Percentiles rank a stretch among this genome's conserved stretches.
These are phyloP conservation scores for Stichodactyla helianthus DNA, from an alignment of 64 coral and sea anemone genomes.

Conservation along the genomic window DNA sequence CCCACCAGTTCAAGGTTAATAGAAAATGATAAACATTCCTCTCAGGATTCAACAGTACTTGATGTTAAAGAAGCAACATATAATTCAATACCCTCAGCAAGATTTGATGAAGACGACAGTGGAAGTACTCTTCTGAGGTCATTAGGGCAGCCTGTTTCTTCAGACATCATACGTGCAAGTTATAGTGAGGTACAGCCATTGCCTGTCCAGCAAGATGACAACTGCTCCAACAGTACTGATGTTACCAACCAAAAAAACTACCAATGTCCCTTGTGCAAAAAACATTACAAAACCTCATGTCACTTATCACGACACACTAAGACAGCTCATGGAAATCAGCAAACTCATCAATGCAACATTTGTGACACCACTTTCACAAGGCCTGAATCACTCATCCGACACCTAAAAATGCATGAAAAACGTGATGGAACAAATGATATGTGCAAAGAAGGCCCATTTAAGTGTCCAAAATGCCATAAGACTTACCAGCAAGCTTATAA, in stretches of 20 bases:
- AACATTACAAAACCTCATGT: background rate
- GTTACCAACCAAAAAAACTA: background rate
- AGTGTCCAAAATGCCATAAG: background rate
- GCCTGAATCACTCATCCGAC: background rate
- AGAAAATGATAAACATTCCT: background rate
- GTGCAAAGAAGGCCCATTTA: background rate
- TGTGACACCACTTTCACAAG: background rate
- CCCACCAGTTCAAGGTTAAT: background rate
- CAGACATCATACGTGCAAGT: background rate
- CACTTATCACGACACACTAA: slow-evolving; percentile 14
- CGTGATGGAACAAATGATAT: background rate
- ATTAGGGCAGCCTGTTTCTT: background rate
- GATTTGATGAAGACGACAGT: too few relatives aligned
- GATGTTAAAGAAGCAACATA: too few relatives aligned
- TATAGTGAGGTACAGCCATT: background rate
- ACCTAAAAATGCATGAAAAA: background rate
- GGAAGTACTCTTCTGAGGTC: background rate
- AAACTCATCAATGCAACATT: slow-evolving; percentile 4
- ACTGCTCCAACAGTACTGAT: background rate
- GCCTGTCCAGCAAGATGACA: background rate
- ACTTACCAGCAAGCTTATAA: slow-evolving; percentile 18
- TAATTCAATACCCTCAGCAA: too few relatives aligned
- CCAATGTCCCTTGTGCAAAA: background rate
- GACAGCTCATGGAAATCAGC: background rate
- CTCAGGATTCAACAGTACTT: background rate